Base-by-base conservation (phyloP, 2,888 invertebrate species). In the Imbricaverruca yamaguchii region DNA sequence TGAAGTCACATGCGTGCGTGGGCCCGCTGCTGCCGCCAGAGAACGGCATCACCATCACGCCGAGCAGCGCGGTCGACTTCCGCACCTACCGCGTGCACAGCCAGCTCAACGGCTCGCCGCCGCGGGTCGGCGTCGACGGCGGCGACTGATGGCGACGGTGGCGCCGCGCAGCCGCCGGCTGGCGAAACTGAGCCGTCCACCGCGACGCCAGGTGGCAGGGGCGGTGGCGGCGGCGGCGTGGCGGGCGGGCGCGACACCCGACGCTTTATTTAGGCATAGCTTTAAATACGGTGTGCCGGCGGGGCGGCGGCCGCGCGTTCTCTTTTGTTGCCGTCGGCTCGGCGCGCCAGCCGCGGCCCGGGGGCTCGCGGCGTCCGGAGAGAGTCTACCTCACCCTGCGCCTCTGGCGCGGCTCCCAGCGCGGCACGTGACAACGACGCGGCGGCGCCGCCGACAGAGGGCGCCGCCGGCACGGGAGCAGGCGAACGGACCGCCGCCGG, bases 31-130 rank as follows among this genome's bases (percentile, higher is more conserved):
- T 78, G 12, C 56, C 39, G 10, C 55, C 78, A n/a, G 78, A 78
- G 56, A 78, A 78, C 56, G 57, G 56, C 78, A 78, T 69, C 18
- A 69, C 69, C 53, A 69, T 69, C 69, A 69, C 69, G 39, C 69
- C 69, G 0, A 69, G 15, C 15, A 53, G 39, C 39, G 69, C 69
- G 6, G 53, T 69, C 39, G 69, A 69, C 18, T 69, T 69, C 69
- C 39, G 69, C 69, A 69, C 69, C 7, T 69, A 18, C 69, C 13
- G 69, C 8, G 69, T 69, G 15, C 69, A 53, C 69, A 69, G 53
- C 18, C 69, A 69, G 39, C 39, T 69, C 12, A 69, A 69, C 69
- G 69, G 69, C 39, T 69, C 69, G 15, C 69, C 69, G 69, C 53
- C 69, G 15, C 13, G 69, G 7, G 39, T 10, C 39, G 59, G 15